A percentile compares a stretch with the other conserved stretches of the same genome.
Conservation (phyloP, 2,113 vertebrate species). For the Mustela lutreola region DNA sequence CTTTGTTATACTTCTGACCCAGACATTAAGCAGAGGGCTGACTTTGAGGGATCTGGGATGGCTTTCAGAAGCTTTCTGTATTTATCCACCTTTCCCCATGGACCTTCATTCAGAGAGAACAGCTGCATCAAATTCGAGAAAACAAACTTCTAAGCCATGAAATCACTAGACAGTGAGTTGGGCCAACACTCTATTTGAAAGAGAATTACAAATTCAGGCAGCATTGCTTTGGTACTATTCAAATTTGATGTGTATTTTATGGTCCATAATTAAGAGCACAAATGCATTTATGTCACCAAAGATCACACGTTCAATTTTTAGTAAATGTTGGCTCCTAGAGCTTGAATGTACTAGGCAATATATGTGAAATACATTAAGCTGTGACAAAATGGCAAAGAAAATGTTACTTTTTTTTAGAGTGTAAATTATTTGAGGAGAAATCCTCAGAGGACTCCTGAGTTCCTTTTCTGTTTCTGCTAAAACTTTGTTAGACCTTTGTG, state of each 20-base stretch:
- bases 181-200: constrained; percentile 59
- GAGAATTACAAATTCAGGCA: constrained; percentile 60
- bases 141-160: constrained; percentile 71
- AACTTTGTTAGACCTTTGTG: background rate
- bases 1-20: constrained; percentile 81
- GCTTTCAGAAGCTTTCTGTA: constrained; percentile 81
- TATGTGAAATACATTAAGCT: background rate
- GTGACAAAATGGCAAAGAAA: background rate
- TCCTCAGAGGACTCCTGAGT: background rate
- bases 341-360: background rate
- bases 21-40: constrained; percentile 75
- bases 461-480: constrained; percentile 22
- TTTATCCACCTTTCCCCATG: constrained; percentile 75
- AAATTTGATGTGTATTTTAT: constrained; percentile 18
- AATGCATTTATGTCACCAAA: background rate
- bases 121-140: constrained; percentile 65
- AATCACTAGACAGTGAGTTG: constrained; percentile 49
- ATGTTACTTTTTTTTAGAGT: background rate
- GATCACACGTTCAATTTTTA: background rate
- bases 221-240: constrained; percentile 8
- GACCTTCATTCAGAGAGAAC: constrained; percentile 72
- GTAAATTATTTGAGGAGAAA: background rate
- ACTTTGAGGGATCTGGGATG: constrained; percentile 74
- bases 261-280: constrained; percentile 26
- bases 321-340: constrained; percentile 8